Base-by-base conservation (phyloP, 1,140 invertebrate genomes). In the Bombyx mori region DNA sequence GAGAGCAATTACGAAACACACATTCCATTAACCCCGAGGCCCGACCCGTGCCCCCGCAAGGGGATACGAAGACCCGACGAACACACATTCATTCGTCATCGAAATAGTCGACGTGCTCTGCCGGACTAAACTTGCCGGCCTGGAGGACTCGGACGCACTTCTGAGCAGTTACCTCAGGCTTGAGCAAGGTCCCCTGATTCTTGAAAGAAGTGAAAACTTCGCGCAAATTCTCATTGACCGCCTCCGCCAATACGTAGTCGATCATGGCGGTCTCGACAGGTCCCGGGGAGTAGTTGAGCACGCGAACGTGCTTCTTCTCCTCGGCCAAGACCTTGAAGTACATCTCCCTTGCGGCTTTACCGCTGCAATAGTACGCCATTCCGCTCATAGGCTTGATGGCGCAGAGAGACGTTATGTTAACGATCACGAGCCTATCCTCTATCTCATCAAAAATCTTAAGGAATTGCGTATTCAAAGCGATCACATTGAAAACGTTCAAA, bases 261-360 rank as follows among this genome's bases (percentile, higher is more conserved):
- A 94, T 92, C 96, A 99, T 99, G 52, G 95, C 92, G 0, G 97
- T 99, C 62, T 96, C 90, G 3, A 99, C 93, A 4, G 97, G 96
- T 35, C 98, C 97, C 1, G 98, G 98, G 5, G 97, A 93, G 88
- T 99, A 99, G 85, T 93, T 98, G 3, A 99, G 79, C 8, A 98
- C 93, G 57, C 92, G 88, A 0, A 97, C 86, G 26, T 91, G 74
- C 10, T 92, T 91, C 66, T 94, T 91, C 89, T 99, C 98, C 42
- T 91, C 82, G 7, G 96, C 96, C 51, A 99, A 88, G 43, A 94
- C 92, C 74, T 92, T 92, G 72, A 99, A 97, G 76, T 94, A 96
- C 92, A 98, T 95, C 73, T 98, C 96, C 54, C 97, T 88, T n/a
- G 95, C 93, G 10, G 97, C 95, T 90, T 97, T 97, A 52, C 94